Evolutionary conservation across 2,797 vertebrate species (phyloP).

Genomic region (Buceros bicornis): DNA sequence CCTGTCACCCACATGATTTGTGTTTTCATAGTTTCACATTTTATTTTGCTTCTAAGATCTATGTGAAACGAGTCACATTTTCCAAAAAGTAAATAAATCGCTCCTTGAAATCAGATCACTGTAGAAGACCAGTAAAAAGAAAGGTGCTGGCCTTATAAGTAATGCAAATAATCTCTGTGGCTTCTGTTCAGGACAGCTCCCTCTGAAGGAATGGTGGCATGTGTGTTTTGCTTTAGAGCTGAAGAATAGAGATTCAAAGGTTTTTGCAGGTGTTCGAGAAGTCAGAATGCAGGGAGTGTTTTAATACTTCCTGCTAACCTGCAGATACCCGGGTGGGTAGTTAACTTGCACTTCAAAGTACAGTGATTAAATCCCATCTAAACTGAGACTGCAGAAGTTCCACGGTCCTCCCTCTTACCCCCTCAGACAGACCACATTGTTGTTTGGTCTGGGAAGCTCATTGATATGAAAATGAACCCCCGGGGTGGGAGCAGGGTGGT

Average conservation of each 20-base stretch:
- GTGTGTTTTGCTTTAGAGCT: background rate
- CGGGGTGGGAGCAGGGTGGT: too few relatives aligned
- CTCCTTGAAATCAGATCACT: background rate
- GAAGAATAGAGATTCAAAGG: background rate
- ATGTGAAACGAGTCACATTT: background rate
- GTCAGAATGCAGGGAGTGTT: background rate
- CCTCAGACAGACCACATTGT: fast-evolving
- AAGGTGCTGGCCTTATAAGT: background rate
- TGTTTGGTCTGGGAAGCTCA: background rate
- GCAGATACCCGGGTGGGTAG: background rate
- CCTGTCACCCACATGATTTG: background rate
- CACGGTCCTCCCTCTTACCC: background rate
- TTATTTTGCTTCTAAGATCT: background rate
- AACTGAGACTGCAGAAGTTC: background rate
- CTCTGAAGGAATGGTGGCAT: background rate
- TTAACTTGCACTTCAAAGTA: background rate
- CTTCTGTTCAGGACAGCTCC: background rate
- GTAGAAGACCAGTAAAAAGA: background rate
- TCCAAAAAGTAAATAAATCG: background rate
- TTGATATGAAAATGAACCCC: background rate
- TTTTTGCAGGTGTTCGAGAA: background rate
- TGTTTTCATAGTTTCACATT: background rate
- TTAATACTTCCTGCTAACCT: background rate
- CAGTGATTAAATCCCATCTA: background rate
- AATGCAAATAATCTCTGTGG: background rate